Percentiles rank a stretch among this genome's conserved stretches.
These are phyloP conservation scores for Daboia siamensis DNA, from an alignment of 2,113 vertebrate species.

Conservation along the genomic window DNA sequence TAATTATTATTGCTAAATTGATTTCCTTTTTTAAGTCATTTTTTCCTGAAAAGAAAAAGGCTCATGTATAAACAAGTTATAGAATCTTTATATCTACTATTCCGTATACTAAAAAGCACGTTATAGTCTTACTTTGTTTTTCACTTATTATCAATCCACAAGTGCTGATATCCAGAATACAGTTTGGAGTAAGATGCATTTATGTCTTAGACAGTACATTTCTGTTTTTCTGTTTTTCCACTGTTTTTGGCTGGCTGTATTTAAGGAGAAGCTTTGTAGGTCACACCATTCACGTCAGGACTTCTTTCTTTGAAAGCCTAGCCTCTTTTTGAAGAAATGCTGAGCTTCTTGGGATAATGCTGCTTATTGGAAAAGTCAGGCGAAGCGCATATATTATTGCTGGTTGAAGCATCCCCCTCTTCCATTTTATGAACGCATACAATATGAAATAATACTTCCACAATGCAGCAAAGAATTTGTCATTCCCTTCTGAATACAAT, in stretches of 20 bases:
- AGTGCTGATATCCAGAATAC: slow-evolving; percentile 44
- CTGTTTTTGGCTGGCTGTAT: slow-evolving; percentile 39
- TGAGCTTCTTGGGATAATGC: neutral
- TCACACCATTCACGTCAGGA: neutral
- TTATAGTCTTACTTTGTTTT: slow-evolving; percentile 52
- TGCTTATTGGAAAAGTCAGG: slow-evolving; percentile 26
- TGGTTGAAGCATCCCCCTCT: slow-evolving; percentile 5
- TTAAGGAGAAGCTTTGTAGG: slow-evolving; percentile 35
- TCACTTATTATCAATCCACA: slow-evolving; percentile 65
- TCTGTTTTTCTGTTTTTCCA: slow-evolving; percentile 52
- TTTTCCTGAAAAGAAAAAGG: slow-evolving; percentile 45
- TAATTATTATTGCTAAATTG: slow-evolving; percentile 52
- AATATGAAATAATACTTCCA: slow-evolving; percentile 9
- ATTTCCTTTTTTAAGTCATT: slow-evolving; percentile 43
- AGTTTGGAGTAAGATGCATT: slow-evolving; percentile 60
- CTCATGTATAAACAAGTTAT: slow-evolving; percentile 57
- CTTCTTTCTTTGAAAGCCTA: neutral
- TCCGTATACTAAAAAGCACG: slow-evolving; percentile 58
- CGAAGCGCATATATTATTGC: neutral
- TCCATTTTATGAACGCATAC: slow-evolving; percentile 35
- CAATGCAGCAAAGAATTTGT: neutral
- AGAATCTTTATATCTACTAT: slow-evolving; percentile 60
- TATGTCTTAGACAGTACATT: slow-evolving; percentile 49
- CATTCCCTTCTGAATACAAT: slow-evolving; percentile 15
- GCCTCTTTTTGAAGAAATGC: neutral